These are phyloP conservation scores for Drosophila diplacantha DNA, from an alignment of 2,888 invertebrate genomes.

Conservation along the genomic window DNA sequence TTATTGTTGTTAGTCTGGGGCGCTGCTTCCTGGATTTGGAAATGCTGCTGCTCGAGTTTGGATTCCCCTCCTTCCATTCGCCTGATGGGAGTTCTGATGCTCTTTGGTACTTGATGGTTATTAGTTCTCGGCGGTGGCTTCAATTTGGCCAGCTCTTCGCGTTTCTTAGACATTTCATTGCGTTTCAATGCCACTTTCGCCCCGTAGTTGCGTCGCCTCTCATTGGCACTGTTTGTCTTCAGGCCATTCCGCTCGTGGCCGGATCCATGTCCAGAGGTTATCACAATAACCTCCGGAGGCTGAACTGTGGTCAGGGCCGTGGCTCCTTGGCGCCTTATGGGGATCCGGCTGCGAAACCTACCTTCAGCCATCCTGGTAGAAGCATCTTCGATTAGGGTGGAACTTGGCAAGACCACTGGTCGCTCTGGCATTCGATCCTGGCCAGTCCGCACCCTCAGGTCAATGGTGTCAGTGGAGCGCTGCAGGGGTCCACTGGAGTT, in stretches of 20 bases:
- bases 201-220: constrained; percentile 45
- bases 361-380: not conserved
- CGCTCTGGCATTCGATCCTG: not conserved
- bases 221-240: constrained; percentile 25
- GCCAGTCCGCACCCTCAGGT: not conserved
- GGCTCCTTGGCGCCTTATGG: not conserved
- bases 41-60: not conserved
- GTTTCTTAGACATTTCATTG: not conserved
- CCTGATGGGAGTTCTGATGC: constrained; percentile 5
- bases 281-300: not conserved
- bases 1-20: not conserved
- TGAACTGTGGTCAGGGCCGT: not conserved
- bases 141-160: not conserved
- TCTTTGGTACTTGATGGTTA: not conserved
- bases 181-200: constrained; percentile 44
- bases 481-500: not conserved
- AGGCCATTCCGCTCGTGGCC: not conserved
- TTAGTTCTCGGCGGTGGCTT: not conserved
- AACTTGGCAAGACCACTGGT: not conserved
- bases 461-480: constrained; percentile 1
- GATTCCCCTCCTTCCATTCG: not conserved
- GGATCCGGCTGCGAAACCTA: constrained; percentile 1
- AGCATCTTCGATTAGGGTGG: not conserved
- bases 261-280: not conserved
- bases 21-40: not conserved